These are phyloP conservation scores for Odontamblyopus lacepedii DNA, from an alignment of 2,797 vertebrate species.

Conservation along the genomic window DNA sequence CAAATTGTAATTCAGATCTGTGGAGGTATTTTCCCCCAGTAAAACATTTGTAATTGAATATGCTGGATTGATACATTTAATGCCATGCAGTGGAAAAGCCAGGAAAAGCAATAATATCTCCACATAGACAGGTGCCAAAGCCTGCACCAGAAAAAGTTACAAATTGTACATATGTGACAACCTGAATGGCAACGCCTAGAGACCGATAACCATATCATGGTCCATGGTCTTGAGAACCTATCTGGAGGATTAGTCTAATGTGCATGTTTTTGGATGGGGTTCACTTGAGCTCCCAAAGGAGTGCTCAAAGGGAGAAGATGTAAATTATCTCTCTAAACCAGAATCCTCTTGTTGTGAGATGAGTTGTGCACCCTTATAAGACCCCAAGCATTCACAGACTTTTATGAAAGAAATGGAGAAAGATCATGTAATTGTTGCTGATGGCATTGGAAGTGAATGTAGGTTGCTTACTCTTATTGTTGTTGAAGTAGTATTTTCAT, in stretches of 20 bases:
- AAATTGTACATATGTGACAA: neutral
- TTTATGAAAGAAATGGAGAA: neutral
- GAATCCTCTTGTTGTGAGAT: too few relatives aligned
- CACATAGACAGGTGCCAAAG: too few relatives aligned
- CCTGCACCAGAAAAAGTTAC: too few relatives aligned
- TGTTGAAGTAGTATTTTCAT: neutral
- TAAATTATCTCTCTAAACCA: too few relatives aligned
- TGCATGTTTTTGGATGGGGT: neutral
- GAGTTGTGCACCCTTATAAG: neutral
- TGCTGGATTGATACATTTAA: too few relatives aligned
- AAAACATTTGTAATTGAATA: too few relatives aligned
- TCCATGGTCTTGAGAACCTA: neutral
- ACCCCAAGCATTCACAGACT: neutral
- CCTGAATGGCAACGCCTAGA: neutral
- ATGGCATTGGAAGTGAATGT: neutral
- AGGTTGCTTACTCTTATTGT: neutral
- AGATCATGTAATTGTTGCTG: neutral
- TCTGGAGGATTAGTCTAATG: neutral
- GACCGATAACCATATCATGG: neutral
- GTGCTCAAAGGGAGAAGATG: too few relatives aligned
- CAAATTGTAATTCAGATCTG: too few relatives aligned
- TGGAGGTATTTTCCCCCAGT: too few relatives aligned
- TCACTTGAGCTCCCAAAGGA: too few relatives aligned
- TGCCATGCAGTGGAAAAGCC: too few relatives aligned
- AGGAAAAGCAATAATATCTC: too few relatives aligned